A percentile compares a stretch with the other conserved stretches of the same genome.
Conservation (phyloP, 2,888 invertebrate species). For the Liopterus haemorrhoidalis region DNA sequence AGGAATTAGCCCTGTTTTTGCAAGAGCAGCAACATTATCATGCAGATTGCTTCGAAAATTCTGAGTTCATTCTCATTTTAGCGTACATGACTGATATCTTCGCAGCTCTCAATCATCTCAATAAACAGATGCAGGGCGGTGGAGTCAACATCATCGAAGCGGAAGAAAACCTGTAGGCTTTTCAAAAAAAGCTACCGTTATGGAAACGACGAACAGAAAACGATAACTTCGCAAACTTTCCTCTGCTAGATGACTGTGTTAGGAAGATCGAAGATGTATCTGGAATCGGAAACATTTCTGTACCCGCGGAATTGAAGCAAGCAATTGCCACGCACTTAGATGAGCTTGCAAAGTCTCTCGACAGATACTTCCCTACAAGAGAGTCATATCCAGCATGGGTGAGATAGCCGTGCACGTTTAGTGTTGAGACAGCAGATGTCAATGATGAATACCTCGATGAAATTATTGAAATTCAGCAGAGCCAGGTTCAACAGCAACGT, state of each 20-base stretch:
- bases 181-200: slow-evolving; percentile 27
- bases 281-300: slow-evolving; percentile 22
- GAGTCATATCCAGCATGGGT: slow-evolving; percentile 26
- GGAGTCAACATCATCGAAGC: slow-evolving; percentile 26
- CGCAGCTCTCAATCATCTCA: slow-evolving; percentile 24
- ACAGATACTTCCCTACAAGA: slow-evolving; percentile 25
- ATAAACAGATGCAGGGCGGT: slow-evolving; percentile 15
- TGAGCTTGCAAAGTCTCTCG: slow-evolving; percentile 26
- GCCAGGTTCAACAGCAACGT: slow-evolving; percentile 13
- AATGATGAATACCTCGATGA: slow-evolving; percentile 20
- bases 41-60: slow-evolving; percentile 22
- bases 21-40: slow-evolving; percentile 19
- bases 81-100: slow-evolving; percentile 22
- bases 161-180: slow-evolving; percentile 26
- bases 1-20: slow-evolving; percentile 25
- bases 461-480: slow-evolving; percentile 15
- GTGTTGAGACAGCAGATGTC: slow-evolving; percentile 25
- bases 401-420: slow-evolving; percentile 25
- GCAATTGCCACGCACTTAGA: slow-evolving; percentile 20
- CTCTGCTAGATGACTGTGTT: slow-evolving; percentile 19
- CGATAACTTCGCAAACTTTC: slow-evolving; percentile 24
- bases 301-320: slow-evolving; percentile 20
- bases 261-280: slow-evolving; percentile 16
- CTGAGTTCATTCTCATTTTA: slow-evolving; percentile 22
- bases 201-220: slow-evolving; percentile 26